phyloP scores from a whole-genome alignment of 2,113 vertebrate species.

The Proteles cristata region DNA sequence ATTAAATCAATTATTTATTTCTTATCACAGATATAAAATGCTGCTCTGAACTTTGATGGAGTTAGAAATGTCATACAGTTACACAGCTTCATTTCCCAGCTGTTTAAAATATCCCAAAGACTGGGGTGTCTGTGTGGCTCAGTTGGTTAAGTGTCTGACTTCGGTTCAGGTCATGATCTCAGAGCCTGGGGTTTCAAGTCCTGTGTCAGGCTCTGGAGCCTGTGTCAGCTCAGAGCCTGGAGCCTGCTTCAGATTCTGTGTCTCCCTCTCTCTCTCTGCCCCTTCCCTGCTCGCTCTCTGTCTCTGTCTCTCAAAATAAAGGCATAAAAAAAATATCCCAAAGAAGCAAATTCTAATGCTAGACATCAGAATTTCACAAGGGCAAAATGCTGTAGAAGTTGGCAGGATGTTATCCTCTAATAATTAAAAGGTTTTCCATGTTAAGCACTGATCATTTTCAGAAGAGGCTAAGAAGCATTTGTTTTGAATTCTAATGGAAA shows the following conservation, averaged over 20 bases:
- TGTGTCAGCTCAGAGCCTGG: too few species aligned
- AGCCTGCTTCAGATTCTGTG: too few species aligned
- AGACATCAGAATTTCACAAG: constrained; percentile 29
- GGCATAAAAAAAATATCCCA: neutral
- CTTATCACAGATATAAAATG: neutral
- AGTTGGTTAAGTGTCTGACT: too few species aligned
- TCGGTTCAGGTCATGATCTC: too few species aligned
- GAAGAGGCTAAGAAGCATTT: constrained; percentile 37
- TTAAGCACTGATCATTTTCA: constrained; percentile 22
- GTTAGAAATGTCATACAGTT: neutral
- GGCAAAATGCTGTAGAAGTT: neutral
- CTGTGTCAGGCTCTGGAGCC: too few species aligned
- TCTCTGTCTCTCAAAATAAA: too few species aligned
- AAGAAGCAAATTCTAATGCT: constrained; percentile 7
- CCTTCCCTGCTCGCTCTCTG: too few species aligned
- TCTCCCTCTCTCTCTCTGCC: too few species aligned
- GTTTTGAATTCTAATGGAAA: constrained; percentile 22
- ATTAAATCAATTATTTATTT: constrained; percentile 38
- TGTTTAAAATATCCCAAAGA: constrained; percentile 43
- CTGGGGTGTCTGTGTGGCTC: too few species aligned
- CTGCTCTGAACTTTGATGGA: constrained; percentile 12
- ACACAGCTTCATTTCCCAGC: neutral
- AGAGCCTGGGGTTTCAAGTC: too few species aligned
- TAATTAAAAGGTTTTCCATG: neutral
- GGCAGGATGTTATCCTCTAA: neutral